A percentile compares a stretch with the other conserved stretches of the same genome.
Conservation (phyloP, 2,888 invertebrate genomes). For the Philhelius pedissequus region DNA sequence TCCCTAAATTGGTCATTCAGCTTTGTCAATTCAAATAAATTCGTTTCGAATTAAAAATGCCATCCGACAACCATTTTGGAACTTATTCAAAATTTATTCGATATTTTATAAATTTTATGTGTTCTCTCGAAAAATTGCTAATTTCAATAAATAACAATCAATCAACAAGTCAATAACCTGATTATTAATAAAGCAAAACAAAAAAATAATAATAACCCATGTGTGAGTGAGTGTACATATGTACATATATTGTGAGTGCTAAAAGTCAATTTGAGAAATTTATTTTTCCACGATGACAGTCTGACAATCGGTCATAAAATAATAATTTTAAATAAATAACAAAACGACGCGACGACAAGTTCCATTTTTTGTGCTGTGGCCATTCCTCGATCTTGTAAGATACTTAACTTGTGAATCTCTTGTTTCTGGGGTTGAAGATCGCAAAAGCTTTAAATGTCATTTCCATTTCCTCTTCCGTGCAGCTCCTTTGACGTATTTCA, state of each 20-base stretch:
- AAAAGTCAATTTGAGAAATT: conserved; percentile 18
- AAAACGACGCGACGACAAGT: background rate
- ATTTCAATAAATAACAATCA: conserved; percentile 42
- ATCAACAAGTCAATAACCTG: conserved; percentile 56
- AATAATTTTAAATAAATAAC: background rate
- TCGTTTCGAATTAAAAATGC: background rate
- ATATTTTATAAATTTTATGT: background rate
- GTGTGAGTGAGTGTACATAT: background rate
- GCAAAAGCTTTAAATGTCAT: conserved; percentile 31
- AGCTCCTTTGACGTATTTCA: background rate
- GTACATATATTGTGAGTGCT: background rate
- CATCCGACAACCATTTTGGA: background rate
- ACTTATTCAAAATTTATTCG: conserved; percentile 8
- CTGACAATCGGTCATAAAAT: conserved; percentile 32
- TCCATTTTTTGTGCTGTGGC: background rate
- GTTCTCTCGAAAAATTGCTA: background rate
- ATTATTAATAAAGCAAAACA: background rate
- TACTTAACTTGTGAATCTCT: conserved; percentile 17
- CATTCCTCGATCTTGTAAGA: conserved; percentile 15
- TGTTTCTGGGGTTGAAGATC: conserved; percentile 40
- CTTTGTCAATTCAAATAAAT: background rate
- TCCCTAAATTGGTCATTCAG: background rate
- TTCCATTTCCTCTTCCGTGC: background rate
- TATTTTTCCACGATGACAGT: conserved; percentile 22
- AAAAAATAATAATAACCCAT: background rate